These are phyloP conservation scores for Troides aeacus DNA, from an alignment of 2,888 invertebrate species.

Conservation along the genomic window DNA sequence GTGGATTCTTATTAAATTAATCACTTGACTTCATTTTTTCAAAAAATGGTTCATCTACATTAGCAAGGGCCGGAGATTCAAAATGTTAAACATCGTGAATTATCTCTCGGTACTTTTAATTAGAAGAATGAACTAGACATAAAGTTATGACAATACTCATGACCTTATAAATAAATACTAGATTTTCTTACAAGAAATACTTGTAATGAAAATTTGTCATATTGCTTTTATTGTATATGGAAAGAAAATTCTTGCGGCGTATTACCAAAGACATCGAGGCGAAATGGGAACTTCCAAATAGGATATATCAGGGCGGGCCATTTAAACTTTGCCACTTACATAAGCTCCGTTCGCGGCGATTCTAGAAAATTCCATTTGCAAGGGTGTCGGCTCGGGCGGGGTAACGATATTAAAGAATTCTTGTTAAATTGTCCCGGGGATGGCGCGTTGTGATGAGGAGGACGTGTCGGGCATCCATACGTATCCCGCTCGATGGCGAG, in stretches of 20 bases:
- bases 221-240: neutral
- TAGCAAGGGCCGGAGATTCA: too few relatives aligned
- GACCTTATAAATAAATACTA: too few relatives aligned
- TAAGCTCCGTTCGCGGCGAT: slow-evolving; percentile 14
- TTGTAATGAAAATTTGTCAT: neutral
- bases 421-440: slow-evolving; percentile 27
- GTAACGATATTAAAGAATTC: slow-evolving; percentile 30
- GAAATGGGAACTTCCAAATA: slow-evolving; percentile 3
- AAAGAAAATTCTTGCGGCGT: neutral
- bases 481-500: slow-evolving; percentile 4
- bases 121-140: too few relatives aligned
- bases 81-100: too few relatives aligned
- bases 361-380: slow-evolving; percentile 25
- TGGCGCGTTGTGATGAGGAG: slow-evolving; percentile 6
- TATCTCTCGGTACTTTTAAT: too few relatives aligned
- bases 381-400: neutral
- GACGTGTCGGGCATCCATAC: slow-evolving; percentile 25
- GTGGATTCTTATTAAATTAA: too few relatives aligned
- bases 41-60: too few relatives aligned
- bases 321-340: slow-evolving; percentile 29
- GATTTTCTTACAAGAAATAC: neutral
- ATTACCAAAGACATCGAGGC: slow-evolving; percentile 1
- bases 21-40: too few relatives aligned
- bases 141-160: too few relatives aligned
- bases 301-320: slow-evolving; percentile 19